Evolutionary conservation across 64 coral and sea anemone genomes (phyloP).

Genomic region (Stylophora pistillata): DNA sequence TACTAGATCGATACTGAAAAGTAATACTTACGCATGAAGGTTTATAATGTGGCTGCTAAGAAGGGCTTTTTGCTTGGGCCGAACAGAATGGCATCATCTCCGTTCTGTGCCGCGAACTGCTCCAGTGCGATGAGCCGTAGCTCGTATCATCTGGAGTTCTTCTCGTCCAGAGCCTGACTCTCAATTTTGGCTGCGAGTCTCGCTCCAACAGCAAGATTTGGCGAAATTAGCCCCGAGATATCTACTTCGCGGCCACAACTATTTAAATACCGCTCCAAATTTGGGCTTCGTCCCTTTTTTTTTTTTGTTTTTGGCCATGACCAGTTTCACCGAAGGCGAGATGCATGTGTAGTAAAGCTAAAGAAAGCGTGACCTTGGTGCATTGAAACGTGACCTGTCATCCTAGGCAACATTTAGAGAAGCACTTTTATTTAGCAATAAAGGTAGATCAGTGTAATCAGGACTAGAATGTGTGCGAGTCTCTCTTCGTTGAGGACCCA

Average conservation of each 20-base stretch:
- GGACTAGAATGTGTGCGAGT: too few species aligned
- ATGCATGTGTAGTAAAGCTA: too few species aligned
- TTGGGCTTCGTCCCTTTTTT: constrained; percentile 31
- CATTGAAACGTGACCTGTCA: too few species aligned
- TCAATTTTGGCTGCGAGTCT: constrained; percentile 20
- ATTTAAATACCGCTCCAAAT: neutral
- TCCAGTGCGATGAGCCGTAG: constrained; percentile 14
- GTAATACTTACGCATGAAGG: constrained; percentile 22
- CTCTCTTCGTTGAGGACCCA: too few species aligned
- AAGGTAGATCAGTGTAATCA: too few species aligned
- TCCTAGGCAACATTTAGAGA: too few species aligned
- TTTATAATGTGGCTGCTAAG: neutral
- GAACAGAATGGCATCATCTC: neutral
- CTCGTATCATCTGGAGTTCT: neutral
- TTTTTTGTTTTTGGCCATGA: neutral
- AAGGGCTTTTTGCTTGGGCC: neutral
- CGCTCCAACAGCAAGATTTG: constrained; percentile 17
- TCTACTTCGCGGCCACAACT: constrained; percentile 2
- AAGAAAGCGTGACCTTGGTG: too few species aligned
- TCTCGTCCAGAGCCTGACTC: neutral
- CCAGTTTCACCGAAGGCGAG: neutral
- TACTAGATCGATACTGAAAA: neutral
- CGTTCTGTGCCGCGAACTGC: neutral
- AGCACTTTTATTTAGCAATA: too few species aligned
- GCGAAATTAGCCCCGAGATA: neutral